Evolutionary conservation across 2,888 invertebrate genomes (phyloP), one percentile per base, ranked within the genome.

Genomic region (Scaptomyza caliginosa): DNA sequence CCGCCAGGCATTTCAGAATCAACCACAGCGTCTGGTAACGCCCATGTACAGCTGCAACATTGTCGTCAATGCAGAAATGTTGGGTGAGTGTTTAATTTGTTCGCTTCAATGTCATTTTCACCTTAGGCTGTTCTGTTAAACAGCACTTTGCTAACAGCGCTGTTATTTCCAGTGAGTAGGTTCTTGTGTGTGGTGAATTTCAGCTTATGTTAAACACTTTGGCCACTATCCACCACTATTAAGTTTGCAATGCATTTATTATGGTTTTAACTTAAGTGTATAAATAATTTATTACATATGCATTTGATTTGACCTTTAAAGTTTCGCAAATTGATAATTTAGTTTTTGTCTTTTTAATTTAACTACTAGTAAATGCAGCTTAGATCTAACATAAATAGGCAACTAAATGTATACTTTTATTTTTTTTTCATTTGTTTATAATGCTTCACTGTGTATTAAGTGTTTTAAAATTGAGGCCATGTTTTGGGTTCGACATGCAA

Each of bases 21-120:
- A 97, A 88, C 96, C 97, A 0, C 97, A 97, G 89, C 93, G 99
- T 45, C 92, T 99, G 23, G 97, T 99, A 93, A 97, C 96, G 2
- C 99, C 99, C 4, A 98, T 99, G 97, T 99, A 98, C 90, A 93
- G 93, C 73, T 94, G 94, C 90, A 95, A 94, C 80, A 96, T 98
- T 66, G 94, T 96, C 66, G 97, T 96, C 23, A 96, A 96, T 82
- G 95, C 96, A 30, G 97, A 97, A 92, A 96, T 96, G 70, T 93
- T 98, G 88, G 98, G 98, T 96, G 91, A 95, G 95, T 94, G 6
- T 3, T 4, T 4, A 2, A 8, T 16, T 10, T 10, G 1, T 8
- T 32, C 13, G 32, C 32, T 13, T 32, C 26, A 8, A 2, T 34
- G 36, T 40, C 39, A 26, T 0, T 56, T 21, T 5, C 32, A 49